A percentile compares a stretch with the other conserved stretches of the same genome.
These are phyloP conservation scores for Physeter macrocephalus DNA, from an alignment of 2,113 vertebrate species.

Conservation along the genomic window DNA sequence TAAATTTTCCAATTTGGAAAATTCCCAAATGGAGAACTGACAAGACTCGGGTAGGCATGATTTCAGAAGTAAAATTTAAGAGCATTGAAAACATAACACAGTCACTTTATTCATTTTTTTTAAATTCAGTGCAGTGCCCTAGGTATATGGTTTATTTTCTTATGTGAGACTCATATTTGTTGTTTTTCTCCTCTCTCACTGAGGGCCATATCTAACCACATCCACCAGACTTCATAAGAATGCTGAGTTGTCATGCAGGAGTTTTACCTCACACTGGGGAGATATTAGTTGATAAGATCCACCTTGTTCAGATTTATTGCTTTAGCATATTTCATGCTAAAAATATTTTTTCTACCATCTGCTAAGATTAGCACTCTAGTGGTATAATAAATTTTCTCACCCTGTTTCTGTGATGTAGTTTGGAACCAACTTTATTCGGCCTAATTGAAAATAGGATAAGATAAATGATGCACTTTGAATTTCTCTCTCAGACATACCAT, in stretches of 20 bases:
- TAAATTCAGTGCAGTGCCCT: background rate
- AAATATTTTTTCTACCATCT: slow-evolving; percentile 84
- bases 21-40: background rate
- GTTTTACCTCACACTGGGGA: slow-evolving; percentile 83
- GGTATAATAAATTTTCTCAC: slow-evolving; percentile 85
- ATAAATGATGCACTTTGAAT: slow-evolving; percentile 85
- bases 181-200: slow-evolving; percentile 67
- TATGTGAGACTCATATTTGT: slow-evolving; percentile 65
- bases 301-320: slow-evolving; percentile 85
- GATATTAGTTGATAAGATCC: slow-evolving; percentile 84
- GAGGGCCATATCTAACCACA: slow-evolving; percentile 54
- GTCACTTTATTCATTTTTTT: background rate
- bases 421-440: slow-evolving; percentile 79
- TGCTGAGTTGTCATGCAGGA: slow-evolving; percentile 79
- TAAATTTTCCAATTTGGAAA: slow-evolving; percentile 34
- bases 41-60: background rate
- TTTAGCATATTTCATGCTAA: slow-evolving; percentile 85
- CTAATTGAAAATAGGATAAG: slow-evolving; percentile 86
- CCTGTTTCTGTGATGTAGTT: slow-evolving; percentile 80
- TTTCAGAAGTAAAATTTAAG: slow-evolving; percentile 48
- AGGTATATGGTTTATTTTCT: background rate
- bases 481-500: slow-evolving; percentile 81
- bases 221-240: slow-evolving; percentile 75
- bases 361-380: slow-evolving; percentile 86
- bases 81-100: background rate